Evolutionary conservation across 2,797 vertebrate genomes (phyloP).

Genomic region (Danionella dracula): DNA sequence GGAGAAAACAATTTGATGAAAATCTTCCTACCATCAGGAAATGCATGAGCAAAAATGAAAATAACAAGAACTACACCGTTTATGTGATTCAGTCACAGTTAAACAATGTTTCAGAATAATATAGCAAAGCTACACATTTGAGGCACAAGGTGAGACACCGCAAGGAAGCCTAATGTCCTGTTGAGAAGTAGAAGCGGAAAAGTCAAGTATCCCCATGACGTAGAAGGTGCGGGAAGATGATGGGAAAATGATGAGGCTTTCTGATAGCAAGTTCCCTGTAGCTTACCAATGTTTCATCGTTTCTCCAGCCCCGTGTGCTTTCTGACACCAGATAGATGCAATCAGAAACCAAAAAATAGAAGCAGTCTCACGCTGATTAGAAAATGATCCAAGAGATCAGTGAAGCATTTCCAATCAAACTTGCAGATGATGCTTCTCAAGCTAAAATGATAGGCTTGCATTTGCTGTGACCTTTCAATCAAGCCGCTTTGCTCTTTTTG

Average conservation of each 20-base stretch:
- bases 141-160: not conserved
- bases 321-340: not conserved
- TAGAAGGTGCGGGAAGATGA: not conserved
- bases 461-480: not conserved
- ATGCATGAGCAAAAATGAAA: not conserved
- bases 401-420: constrained; percentile 5
- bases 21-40: not conserved
- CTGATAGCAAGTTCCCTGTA: not conserved
- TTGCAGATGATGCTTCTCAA: not conserved
- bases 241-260: not conserved
- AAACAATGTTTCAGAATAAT: not conserved
- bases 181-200: not conserved
- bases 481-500: not conserved
- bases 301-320: not conserved
- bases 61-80: too few relatives aligned
- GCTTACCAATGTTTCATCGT: not conserved
- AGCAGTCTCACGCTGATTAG: constrained; percentile 2
- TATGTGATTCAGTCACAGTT: not conserved
- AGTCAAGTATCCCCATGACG: not conserved
- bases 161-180: not conserved
- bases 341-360: constrained; percentile 7
- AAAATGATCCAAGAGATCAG: not conserved
- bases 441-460: not conserved
- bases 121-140: not conserved
- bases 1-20: not conserved